phyloP scores from a whole-genome alignment of 2,888 invertebrate genomes.

The Calephelis perditalis region DNA sequence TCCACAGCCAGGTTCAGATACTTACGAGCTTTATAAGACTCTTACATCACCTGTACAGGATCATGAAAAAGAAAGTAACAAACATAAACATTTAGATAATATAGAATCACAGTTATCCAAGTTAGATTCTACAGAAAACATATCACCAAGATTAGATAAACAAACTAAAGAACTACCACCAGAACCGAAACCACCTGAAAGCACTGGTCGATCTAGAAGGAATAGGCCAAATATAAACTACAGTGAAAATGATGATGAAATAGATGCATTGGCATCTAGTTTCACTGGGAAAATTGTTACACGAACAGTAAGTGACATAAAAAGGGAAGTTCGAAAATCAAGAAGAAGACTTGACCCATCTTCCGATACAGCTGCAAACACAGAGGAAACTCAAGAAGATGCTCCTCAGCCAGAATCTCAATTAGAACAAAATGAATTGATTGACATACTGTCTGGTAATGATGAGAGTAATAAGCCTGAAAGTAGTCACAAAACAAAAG shows the following conservation, averaged over 20 bases:
- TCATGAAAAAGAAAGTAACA: slow-evolving; percentile 44
- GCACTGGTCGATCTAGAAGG: slow-evolving; percentile 59
- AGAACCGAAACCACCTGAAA: slow-evolving; percentile 67
- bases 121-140: slow-evolving; percentile 48
- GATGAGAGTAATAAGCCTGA: slow-evolving; percentile 43
- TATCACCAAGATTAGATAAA: slow-evolving; percentile 49
- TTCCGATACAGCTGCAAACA: slow-evolving; percentile 36
- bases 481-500: slow-evolving; percentile 40
- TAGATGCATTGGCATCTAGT: slow-evolving; percentile 66
- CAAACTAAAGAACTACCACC: slow-evolving; percentile 55
- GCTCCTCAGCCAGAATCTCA: slow-evolving; percentile 47
- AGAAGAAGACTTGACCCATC: slow-evolving; percentile 53
- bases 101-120: slow-evolving; percentile 59
- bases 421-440: slow-evolving; percentile 51
- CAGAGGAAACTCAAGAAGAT: slow-evolving; percentile 40
- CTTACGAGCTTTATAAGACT: slow-evolving; percentile 71
- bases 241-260: slow-evolving; percentile 76
- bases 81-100: slow-evolving; percentile 46
- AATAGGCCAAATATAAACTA: slow-evolving; percentile 73
- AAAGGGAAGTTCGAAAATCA: slow-evolving; percentile 60
- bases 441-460: slow-evolving; percentile 54
- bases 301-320: slow-evolving; percentile 62
- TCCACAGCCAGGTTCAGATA: slow-evolving; percentile 70
- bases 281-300: slow-evolving; percentile 49
- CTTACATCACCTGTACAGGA: slow-evolving; percentile 68